Base-by-base conservation (phyloP, 2,113 vertebrate genomes). In the Lycaon pictus region DNA sequence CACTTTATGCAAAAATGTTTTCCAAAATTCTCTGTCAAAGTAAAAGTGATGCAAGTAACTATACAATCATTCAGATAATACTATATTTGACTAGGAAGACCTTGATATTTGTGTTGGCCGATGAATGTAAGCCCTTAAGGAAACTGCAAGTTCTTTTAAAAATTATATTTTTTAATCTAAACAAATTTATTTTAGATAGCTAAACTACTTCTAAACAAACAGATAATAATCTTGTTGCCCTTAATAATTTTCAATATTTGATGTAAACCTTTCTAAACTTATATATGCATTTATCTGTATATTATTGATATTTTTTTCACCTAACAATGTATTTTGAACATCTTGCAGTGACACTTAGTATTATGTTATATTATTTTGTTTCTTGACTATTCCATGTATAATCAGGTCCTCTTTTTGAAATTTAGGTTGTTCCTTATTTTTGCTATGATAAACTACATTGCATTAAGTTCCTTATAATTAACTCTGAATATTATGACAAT, bases 401-500 rank as follows among this genome's bases (percentile, higher is more conserved):
- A n/a, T 79, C 32, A 51, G 43, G 7, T 51, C 74, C 74, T 77
- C 7, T 29, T 77, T 72, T 95, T 60, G 8, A 89, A 92, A 80
- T 65, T 71, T 82, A 76, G 43, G 7, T 60, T 69, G 17, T 69
- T 51, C 25, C 37, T 17, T 32, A 35, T 8, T 90, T 93, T 95
- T 79, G 37, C 22, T 74, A 27, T 32, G 71, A 0, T 58, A 85
- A 93, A 82, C 3, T 55, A 29, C 1, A 29, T 67, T 77, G 3
- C 10, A 51, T 69, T 87, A 51, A 69, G 55, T 81, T 35, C 3
- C 43, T 83, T 79, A 12, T 48, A 77, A 76, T 48, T 82, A 35
- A 93, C 71, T 92, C 69, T 95, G 35, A 81, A 60, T 86, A 67
- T 51, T 71, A 11, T 79, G 13, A 79, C 77, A 77, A 84, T n/a